Base-by-base conservation (phyloP, 2,888 invertebrate species). In the Drosophila melanosoma region DNA sequence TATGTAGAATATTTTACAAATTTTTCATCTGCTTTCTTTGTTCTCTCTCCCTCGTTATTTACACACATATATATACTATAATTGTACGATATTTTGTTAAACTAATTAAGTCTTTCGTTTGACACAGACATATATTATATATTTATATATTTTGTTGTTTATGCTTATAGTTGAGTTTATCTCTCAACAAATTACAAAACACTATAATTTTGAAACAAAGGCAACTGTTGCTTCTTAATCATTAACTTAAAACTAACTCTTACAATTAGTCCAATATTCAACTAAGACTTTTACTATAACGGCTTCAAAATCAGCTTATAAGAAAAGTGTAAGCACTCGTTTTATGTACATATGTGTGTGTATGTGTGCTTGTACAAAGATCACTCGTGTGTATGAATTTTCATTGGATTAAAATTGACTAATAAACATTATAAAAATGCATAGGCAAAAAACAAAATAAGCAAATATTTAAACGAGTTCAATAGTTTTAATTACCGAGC, bases 101-200 rank as follows among this genome's bases (percentile, higher is more conserved):
- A 76, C 71, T 82, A 74, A 68, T 70, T 51, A 78, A 83, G 87
- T 83, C 82, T 83, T 83, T 81, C 66, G 51, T 62, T 80, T 71
- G 73, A 74, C 75, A 74, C 64, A 75, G 48, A 69, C 63, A 63
- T 26, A 79, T 70, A 79, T 53, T 70, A 79, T 53, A 65, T 60
- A 23, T 45, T 45, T 23, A 45, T 23, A 45, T 45, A 45, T 75
- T 64, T 71, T 49, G 26, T 64, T 35, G 57, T 52, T 60, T 64
- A 71, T 26, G 61, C 59, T 70, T 58, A 68, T 69, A 65, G 74
- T 75, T 60, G 57, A 58, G 60, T 66, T 15, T 69, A 64, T 66
- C 52, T 38, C 5, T 26, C 26, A 29, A 38, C 12, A 23, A 23
- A 29, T 59, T 48, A 63, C 49, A 58, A 48, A 52, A 63, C 26